phyloP scores from a whole-genome alignment of 2,113 vertebrate species.

The Crotalus viridis region DNA sequence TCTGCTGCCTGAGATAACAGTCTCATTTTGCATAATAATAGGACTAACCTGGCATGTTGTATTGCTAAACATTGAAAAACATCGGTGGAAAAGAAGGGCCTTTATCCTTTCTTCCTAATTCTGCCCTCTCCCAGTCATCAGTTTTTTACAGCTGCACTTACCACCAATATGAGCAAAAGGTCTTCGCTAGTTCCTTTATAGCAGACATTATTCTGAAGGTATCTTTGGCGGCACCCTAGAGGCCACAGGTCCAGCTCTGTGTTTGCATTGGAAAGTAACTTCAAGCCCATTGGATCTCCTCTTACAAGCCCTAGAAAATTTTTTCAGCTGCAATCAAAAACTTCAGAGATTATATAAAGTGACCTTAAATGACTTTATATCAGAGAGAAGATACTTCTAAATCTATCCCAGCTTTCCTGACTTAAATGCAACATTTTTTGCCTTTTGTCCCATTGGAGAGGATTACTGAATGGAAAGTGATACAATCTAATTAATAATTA shows the following conservation, averaged over 20 bases:
- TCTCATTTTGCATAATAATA: neutral
- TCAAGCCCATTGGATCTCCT: neutral
- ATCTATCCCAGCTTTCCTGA: neutral
- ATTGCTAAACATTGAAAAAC: neutral
- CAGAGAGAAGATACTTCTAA: neutral
- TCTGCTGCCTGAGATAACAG: neutral
- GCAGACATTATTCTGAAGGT: neutral
- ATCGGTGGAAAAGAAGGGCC: neutral
- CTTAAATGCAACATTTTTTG: neutral
- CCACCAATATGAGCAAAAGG: too few species aligned
- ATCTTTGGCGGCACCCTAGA: neutral
- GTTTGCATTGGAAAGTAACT: neutral
- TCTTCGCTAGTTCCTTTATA: neutral
- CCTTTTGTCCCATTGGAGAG: neutral
- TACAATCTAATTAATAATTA: neutral
- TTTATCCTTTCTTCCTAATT: neutral
- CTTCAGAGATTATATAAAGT: too few species aligned
- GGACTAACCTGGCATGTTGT: neutral
- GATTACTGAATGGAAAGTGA: neutral
- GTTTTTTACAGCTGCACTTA: neutral
- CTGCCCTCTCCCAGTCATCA: neutral
- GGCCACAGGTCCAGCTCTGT: neutral
- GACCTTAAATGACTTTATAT: neutral
- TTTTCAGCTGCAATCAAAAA: neutral
- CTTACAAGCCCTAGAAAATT: neutral